A percentile compares a stretch with the other conserved stretches of the same genome.
Conservation (phyloP, 2,113 vertebrate genomes). For the Cochlearius cochlearius region DNA sequence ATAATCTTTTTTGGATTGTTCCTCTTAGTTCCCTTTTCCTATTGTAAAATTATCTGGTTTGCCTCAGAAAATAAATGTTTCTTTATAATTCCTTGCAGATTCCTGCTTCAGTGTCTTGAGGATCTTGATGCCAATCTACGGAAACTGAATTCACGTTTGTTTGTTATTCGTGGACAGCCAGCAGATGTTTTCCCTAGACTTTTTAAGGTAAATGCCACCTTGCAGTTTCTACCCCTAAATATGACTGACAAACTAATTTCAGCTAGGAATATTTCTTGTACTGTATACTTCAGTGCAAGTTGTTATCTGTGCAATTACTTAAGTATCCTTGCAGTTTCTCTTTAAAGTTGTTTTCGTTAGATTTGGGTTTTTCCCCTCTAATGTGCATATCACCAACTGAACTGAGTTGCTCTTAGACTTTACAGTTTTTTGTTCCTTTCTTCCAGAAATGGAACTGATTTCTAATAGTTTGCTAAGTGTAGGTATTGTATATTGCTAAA, state of each 20-base stretch:
- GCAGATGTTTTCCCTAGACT: slow-evolving; percentile 95
- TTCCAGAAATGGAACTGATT: background rate
- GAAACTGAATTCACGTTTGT: slow-evolving; percentile 92
- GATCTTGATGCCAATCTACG: slow-evolving; percentile 92
- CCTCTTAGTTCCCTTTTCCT: background rate
- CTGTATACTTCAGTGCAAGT: background rate
- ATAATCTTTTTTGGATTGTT: background rate
- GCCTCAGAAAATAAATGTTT: background rate
- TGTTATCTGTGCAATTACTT: background rate
- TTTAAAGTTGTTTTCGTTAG: background rate
- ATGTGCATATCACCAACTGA: background rate
- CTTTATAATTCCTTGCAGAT: slow-evolving; percentile 71
- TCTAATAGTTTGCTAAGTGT: background rate
- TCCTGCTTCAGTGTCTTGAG: slow-evolving; percentile 93
- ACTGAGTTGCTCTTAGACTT: background rate
- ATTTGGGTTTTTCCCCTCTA: background rate
- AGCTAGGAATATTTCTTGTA: background rate
- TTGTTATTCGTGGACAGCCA: slow-evolving; percentile 95
- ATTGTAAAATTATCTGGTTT: background rate
- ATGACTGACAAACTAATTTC: background rate
- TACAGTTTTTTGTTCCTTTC: background rate
- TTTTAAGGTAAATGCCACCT: slow-evolving; percentile 83
- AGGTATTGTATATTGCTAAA: background rate
- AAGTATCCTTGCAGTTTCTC: background rate
- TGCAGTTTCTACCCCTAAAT: background rate